These are phyloP conservation scores for Caenorhabditis briggsae DNA, from an alignment of 1,140 invertebrate species.

Conservation along the genomic window DNA sequence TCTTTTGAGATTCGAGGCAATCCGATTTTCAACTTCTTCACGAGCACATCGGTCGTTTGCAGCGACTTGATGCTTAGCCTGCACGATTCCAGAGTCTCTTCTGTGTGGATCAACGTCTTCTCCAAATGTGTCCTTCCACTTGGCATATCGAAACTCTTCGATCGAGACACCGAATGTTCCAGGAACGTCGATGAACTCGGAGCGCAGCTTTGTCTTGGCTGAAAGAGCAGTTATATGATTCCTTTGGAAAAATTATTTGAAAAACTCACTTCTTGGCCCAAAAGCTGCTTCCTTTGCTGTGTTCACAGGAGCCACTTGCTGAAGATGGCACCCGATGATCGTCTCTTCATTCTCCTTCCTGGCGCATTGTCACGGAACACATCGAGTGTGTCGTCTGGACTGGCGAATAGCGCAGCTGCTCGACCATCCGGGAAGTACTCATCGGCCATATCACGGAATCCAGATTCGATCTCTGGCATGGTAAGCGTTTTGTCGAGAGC, in stretches of 20 bases:
- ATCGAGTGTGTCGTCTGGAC: conserved; percentile 1
- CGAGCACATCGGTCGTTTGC: not conserved
- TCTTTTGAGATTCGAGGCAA: conserved; percentile 2
- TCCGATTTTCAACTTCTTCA: not conserved
- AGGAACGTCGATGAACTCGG: not conserved
- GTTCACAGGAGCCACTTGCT: not conserved
- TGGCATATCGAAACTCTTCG: conserved; percentile 23
- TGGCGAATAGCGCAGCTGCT: not conserved
- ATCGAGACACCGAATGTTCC: not conserved
- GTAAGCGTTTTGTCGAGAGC: not conserved
- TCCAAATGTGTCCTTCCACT: conserved; percentile 3
- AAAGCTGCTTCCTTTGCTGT: not conserved
- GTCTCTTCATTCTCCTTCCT: not conserved
- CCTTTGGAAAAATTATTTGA: no score
- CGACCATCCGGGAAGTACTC: conserved; percentile 18
- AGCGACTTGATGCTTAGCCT: not conserved
- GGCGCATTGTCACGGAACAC: not conserved
- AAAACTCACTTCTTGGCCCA: conserved; percentile 6
- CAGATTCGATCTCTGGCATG: not conserved
- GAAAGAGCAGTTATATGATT: not conserved
- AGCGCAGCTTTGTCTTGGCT: not conserved
- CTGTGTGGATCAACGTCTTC: conserved; percentile 5
- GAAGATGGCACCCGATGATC: conserved; percentile 3
- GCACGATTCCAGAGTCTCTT: conserved; percentile 16
- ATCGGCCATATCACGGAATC: conserved; percentile 21